These are phyloP conservation scores for Bubo bubo DNA, from an alignment of 2,113 vertebrate species.

Conservation along the genomic window DNA sequence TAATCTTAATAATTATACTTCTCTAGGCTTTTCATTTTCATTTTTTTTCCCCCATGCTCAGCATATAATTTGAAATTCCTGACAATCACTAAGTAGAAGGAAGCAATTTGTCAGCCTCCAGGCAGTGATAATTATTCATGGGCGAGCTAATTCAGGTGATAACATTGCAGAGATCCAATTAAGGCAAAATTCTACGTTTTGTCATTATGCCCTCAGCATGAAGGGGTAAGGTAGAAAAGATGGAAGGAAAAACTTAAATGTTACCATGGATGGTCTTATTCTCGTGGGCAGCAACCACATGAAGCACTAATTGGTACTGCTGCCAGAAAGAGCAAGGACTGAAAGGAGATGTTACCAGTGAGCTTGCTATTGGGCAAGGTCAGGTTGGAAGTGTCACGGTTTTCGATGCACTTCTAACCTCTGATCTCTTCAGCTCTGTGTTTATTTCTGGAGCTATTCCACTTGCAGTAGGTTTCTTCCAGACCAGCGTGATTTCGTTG, in stretches of 20 bases:
- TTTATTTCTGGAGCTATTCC: not conserved
- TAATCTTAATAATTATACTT: not conserved
- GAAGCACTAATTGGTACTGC: not conserved
- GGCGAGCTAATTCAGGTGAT: conserved; percentile 63
- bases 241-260: not conserved
- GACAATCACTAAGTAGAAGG: conserved; percentile 17
- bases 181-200: conserved; percentile 58
- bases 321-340: not conserved
- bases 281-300: not conserved
- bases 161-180: conserved; percentile 66
- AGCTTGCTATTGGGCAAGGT: not conserved
- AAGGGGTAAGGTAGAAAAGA: not conserved
- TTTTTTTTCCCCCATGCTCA: not conserved
- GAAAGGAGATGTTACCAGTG: not conserved
- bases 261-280: not conserved
- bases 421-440: not conserved
- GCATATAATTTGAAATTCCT: conserved; percentile 30
- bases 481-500: not conserved
- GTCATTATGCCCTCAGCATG: conserved; percentile 22
- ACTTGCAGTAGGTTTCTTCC: not conserved
- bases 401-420: not conserved
- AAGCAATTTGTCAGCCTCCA: conserved; percentile 64
- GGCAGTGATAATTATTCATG: conserved; percentile 55
- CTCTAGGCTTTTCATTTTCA: not conserved
- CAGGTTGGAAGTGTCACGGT: not conserved